Base-by-base conservation (phyloP, 30 jellyfish, hydroid and myxozoan genomes). In the Cassiopea xamachana region DNA sequence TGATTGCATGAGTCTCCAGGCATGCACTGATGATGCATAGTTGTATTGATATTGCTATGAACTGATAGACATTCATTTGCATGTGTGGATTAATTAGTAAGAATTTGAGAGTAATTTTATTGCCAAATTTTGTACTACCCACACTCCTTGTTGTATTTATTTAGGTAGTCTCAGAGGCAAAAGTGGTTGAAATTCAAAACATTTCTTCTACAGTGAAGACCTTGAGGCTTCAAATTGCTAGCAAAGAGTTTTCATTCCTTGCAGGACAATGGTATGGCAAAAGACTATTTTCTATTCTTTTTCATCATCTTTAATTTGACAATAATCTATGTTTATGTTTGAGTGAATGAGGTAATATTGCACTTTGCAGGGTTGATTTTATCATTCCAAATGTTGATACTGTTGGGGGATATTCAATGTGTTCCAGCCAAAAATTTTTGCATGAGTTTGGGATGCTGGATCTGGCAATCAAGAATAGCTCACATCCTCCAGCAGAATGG, bases 341-440 rank as follows among this genome's bases (percentile, higher is more conserved):
- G 1, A 18, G 2, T 19, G n/a, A 71, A 43, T 7, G 43, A n/a
- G 59, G 85, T 7, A 46, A 12, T 68, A 17, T 39, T 64, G 81
- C 62, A 2, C 6, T 17, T 70, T 78, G 17, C 43, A 95, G 99
- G 99, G 97, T 95, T 48, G 99, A 95, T 80, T 90, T 95, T 51
- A 48, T 86, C 49, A 89, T 92, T 16, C 99, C 99, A 7, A 55
- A 77, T 46, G 46, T 91, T 59, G 77, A 79, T 46, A 87, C 90
- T 8, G 98, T 95, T 76, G 99, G 99, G 75, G 99, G 99, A 19
- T 95, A 86, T 85, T 95, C 99, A 4, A 95, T 95, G 95, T 95
- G 98, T 71, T 91, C 99, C 46, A 78, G 87, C 47, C 99, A 98
- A 47, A 60, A 1, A 18, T 77, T 72, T 46, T 73, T 89, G 49